phyloP scores from a whole-genome alignment of 2,797 vertebrate genomes.

The Epinephelus coioides region DNA sequence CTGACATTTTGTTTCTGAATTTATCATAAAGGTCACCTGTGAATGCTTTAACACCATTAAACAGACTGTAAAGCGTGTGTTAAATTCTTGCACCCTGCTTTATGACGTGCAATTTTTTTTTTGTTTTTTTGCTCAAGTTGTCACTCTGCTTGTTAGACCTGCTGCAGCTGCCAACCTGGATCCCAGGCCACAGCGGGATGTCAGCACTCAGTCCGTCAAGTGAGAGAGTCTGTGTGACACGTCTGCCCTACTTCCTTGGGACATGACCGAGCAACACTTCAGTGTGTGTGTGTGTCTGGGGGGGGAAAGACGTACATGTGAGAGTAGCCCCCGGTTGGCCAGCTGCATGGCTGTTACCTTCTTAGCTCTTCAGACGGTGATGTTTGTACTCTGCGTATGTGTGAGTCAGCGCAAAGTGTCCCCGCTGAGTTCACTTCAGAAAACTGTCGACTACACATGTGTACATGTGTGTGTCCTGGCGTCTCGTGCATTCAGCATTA shows the following conservation, averaged over 20 bases:
- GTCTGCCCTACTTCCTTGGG: slow-evolving; percentile 71
- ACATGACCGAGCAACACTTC: slow-evolving; percentile 55
- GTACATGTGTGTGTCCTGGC: not conserved
- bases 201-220: slow-evolving; percentile 71
- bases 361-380: slow-evolving; percentile 30
- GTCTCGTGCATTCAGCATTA: not conserved
- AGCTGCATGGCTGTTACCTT: slow-evolving; percentile 25
- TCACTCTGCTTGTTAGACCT: slow-evolving; percentile 53
- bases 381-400: not conserved
- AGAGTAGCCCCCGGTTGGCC: slow-evolving; percentile 33
- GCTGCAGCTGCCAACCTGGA: slow-evolving; percentile 61
- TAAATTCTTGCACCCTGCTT: not conserved
- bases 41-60: not conserved
- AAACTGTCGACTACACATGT: not conserved
- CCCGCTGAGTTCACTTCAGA: slow-evolving; percentile 1
- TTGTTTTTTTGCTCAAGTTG: not conserved
- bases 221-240: slow-evolving; percentile 65
- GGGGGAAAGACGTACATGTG: slow-evolving; percentile 29
- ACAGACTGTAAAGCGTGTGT: not conserved
- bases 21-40: not conserved
- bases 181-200: slow-evolving; percentile 45
- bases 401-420: not conserved
- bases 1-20: slow-evolving; percentile 7
- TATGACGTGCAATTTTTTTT: not conserved
- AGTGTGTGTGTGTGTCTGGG: slow-evolving; percentile 25